Evolutionary conservation across 2,888 invertebrate species (phyloP), one percentile per base, ranked within the genome.

Genomic region (Abrostola triplasia): DNA sequence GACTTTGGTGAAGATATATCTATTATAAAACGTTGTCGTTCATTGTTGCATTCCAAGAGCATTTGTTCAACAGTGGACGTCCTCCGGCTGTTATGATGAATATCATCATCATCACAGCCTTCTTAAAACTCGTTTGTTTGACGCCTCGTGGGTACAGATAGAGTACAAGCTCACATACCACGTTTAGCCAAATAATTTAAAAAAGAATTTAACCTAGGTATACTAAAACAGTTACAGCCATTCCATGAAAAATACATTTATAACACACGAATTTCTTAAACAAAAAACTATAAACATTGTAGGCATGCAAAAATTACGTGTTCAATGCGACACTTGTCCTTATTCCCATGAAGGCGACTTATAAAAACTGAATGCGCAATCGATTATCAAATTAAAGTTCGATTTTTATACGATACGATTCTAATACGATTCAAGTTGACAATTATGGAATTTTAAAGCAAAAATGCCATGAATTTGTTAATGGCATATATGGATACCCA

Each of bases 341-440:
- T 62, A 62, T 80, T 84, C 84, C 71, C 84, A 81, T 71, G 82
- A 49, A 64, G 61, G 63, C 11, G 37, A 48, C 48, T 67, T 42
- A 70, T 73, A 67, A 71, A 76, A 70, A 70, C 42, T 59, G 38
- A 70, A 67, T 56, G 57, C 52, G 52, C 38, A 51, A 71, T 78
- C 65, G 71, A 80, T 77, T 78, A 64, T 70, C 53, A 53, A 66
- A 77, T 73, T 67, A 56, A n/a, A 35, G 13, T 37, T 36, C 5
- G 6, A 58, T 35, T 69, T 70, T 77, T 54, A 74, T 62, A 60
- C 49, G 35, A 37, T 61, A 57, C 73, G 36, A 67, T 49, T 54
- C 44, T 24, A 36, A 44, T 38, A 36, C 40, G 5, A 57, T 6
- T 50, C 42, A 36, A 13, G 24, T 24, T 24, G 24, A 24, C 24